phyloP scores from a whole-genome alignment of 2,888 invertebrate genomes.

The Crepidodera aurea region DNA sequence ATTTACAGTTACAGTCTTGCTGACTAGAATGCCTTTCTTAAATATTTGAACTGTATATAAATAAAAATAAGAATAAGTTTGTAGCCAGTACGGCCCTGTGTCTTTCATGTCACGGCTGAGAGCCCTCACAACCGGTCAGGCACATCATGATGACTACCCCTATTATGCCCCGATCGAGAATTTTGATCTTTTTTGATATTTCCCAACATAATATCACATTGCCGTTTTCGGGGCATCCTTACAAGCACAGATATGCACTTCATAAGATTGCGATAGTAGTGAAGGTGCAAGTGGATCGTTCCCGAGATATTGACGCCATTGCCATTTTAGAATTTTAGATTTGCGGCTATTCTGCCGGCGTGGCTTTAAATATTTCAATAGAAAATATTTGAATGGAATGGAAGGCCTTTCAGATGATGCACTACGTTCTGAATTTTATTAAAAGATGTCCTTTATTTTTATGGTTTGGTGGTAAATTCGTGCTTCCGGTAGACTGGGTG shows the following conservation, averaged over 20 bases:
- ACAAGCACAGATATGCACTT: conserved; percentile 31
- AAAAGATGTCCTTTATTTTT: not conserved
- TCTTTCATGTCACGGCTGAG: conserved; percentile 42
- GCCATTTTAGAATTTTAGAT: conserved; percentile 15
- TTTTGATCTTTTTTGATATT: conserved; percentile 43
- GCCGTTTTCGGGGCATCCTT: conserved; percentile 22
- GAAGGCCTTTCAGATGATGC: not conserved
- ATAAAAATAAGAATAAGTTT: no score
- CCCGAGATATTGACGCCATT: conserved; percentile 19
- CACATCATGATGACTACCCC: conserved; percentile 54
- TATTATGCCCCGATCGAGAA: conserved; percentile 46
- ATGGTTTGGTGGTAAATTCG: not conserved
- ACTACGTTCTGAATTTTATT: not conserved
- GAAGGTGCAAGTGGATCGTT: conserved; percentile 27
- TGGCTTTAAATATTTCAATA: conserved; percentile 18
- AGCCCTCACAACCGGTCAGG: conserved; percentile 50
- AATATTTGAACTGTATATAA: no score
- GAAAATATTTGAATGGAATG: conserved; percentile 14
- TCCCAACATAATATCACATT: conserved; percentile 35
- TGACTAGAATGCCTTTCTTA: no score
- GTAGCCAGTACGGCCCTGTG: not conserved
- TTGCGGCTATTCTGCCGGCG: not conserved
- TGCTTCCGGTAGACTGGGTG: no score
- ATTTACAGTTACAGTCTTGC: no score
- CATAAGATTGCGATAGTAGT: conserved; percentile 24